phyloP scores from a whole-genome alignment of 1,140 invertebrate genomes.

The Drosophila saltans region DNA sequence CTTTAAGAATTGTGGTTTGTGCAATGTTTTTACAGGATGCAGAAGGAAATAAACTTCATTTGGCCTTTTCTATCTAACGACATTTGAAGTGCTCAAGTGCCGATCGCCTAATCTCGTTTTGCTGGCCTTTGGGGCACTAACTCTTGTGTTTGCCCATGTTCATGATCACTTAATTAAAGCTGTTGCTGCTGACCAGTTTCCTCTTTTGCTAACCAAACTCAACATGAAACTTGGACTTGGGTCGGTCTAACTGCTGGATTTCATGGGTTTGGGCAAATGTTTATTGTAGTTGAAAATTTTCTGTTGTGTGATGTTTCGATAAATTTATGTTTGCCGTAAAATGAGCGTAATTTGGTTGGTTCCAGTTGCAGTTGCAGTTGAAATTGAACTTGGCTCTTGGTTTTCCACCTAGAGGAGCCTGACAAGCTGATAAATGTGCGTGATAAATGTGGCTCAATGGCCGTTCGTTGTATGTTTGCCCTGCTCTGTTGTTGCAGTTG shows the following conservation, averaged over 20 bases:
- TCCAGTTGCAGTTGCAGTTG: constrained; percentile 31
- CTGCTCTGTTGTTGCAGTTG: constrained; percentile 30
- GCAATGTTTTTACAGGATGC: neutral
- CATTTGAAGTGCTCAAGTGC: constrained; percentile 63
- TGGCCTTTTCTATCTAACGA: constrained; percentile 62
- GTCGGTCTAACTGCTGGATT: neutral
- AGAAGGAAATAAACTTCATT: constrained; percentile 41
- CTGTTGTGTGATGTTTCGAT: constrained; percentile 62
- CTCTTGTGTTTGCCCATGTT: constrained; percentile 59
- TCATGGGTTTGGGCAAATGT: constrained; percentile 39
- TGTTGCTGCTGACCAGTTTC: constrained; percentile 31
- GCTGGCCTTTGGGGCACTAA: constrained; percentile 45
- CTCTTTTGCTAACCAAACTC: neutral
- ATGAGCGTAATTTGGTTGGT: constrained; percentile 80
- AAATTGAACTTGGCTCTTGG: constrained; percentile 4
- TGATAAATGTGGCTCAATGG: constrained; percentile 62
- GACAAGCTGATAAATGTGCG: constrained; percentile 79
- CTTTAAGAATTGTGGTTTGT: constrained; percentile 12
- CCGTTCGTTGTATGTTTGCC: constrained; percentile 17
- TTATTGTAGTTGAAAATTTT: constrained; percentile 47
- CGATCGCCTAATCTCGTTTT: constrained; percentile 73
- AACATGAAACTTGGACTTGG: constrained; percentile 1
- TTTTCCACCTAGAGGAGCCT: constrained; percentile 44
- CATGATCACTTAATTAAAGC: constrained; percentile 81
- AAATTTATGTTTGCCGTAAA: constrained; percentile 73